These are phyloP conservation scores for Allophyes oxyacanthae DNA, from an alignment of 2,888 invertebrate genomes.

Conservation along the genomic window DNA sequence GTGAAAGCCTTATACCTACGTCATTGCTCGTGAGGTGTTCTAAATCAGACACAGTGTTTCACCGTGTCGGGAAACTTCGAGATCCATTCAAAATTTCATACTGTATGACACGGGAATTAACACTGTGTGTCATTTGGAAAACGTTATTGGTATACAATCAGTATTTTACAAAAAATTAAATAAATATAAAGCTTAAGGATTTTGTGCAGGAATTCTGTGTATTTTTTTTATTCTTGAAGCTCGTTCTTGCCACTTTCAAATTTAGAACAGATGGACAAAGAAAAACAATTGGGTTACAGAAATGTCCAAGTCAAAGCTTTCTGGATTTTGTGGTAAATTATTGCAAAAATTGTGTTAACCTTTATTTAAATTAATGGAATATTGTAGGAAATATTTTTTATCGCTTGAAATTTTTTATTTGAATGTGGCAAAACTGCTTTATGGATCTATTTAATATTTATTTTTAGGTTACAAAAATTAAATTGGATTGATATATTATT, in stretches of 20 bases:
- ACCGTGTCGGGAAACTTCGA: conserved; percentile 22
- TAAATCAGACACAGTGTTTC: conserved; percentile 58
- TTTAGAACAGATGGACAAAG: background rate
- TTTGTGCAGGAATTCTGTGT: conserved; percentile 35
- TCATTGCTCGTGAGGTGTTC: conserved; percentile 64
- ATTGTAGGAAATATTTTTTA: no score
- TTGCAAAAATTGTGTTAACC: no score
- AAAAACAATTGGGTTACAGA: no score
- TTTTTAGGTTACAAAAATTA: no score
- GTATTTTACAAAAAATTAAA: conserved; percentile 51
- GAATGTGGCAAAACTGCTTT: no score
- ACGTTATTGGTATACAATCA: conserved; percentile 58
- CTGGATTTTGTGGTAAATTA: no score
- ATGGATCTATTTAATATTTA: no score
- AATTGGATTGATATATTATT: no score
- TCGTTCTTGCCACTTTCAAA: conserved; percentile 10
- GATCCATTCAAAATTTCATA: conserved; percentile 26
- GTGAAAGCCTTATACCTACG: conserved; percentile 82
- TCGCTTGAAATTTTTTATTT: no score
- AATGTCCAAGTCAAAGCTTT: no score
- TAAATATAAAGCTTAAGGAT: conserved; percentile 41
- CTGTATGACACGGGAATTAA: conserved; percentile 11
- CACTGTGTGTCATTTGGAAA: conserved; percentile 54
- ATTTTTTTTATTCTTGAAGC: conserved; percentile 21
- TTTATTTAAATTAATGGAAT: no score